phyloP scores from a whole-genome alignment of 2,113 vertebrate genomes.

The Aplodontia rufa region DNA sequence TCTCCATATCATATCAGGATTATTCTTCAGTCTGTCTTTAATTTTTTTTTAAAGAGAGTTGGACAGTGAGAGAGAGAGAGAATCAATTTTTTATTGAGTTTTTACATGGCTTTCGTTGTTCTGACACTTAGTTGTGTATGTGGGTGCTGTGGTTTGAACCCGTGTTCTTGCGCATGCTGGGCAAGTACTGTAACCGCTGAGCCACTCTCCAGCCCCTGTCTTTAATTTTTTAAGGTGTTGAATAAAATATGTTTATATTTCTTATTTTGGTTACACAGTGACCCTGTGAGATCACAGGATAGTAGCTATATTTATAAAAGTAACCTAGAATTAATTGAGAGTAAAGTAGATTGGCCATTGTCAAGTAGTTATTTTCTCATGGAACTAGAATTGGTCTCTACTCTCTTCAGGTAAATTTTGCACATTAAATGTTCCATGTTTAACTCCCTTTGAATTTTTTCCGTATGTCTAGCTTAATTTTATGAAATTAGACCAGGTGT shows the following conservation, averaged over 20 bases:
- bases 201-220: too few species aligned
- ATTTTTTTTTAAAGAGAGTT: too few species aligned
- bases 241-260: background rate
- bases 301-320: background rate
- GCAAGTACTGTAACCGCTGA: too few species aligned
- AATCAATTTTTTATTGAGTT: too few species aligned
- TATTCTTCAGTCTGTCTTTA: background rate
- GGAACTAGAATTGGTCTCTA: background rate
- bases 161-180: too few species aligned
- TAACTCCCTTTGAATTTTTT: background rate
- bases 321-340: background rate
- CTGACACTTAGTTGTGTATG: too few species aligned
- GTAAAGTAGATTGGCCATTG: background rate
- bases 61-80: too few species aligned
- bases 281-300: background rate
- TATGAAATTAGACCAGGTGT: too few species aligned
- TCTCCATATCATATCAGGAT: background rate
- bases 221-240: constrained; percentile 16
- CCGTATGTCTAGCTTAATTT: background rate
- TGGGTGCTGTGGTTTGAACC: too few species aligned
- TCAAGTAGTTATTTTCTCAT: background rate
- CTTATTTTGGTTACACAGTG: background rate
- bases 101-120: too few species aligned
- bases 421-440: constrained; percentile 25
- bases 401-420: background rate